phyloP scores from a whole-genome alignment of 2,797 vertebrate genomes.

The Choloepus didactylus region DNA sequence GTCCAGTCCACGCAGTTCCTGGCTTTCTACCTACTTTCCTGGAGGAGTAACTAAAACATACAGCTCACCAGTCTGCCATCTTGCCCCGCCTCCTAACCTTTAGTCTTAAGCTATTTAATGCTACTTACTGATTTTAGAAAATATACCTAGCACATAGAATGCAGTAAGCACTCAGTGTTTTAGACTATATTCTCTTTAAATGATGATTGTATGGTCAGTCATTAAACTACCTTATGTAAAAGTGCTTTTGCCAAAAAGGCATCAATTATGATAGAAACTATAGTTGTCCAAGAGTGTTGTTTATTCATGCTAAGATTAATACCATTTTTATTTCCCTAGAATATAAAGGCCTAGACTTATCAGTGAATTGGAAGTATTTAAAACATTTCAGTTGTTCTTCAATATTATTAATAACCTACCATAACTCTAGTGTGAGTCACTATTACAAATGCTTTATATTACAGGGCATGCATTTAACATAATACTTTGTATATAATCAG shows the following conservation, averaged over 20 bases:
- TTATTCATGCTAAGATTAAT: slow-evolving; percentile 41
- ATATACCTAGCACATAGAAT: neutral
- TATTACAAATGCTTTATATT: neutral
- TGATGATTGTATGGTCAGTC: neutral
- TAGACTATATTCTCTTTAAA: slow-evolving; percentile 29
- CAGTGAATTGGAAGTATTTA: neutral
- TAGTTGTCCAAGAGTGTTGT: neutral
- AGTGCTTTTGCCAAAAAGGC: neutral
- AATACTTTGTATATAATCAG: neutral
- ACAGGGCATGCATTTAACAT: neutral
- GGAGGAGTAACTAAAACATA: too few species aligned
- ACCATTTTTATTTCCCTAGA: neutral
- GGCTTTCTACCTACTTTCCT: too few species aligned
- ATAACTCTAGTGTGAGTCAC: neutral
- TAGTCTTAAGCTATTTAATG: neutral
- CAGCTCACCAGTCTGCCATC: too few species aligned
- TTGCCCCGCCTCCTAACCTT: neutral
- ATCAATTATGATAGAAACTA: neutral
- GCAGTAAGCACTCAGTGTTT: neutral
- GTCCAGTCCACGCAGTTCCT: too few species aligned
- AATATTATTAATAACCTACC: neutral
- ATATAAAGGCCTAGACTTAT: neutral
- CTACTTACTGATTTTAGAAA: neutral
- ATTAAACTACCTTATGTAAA: slow-evolving; percentile 26
- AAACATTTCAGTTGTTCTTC: neutral